Percentiles rank a stretch among this genome's conserved stretches.
Evolutionary conservation across 2,888 invertebrate species (phyloP).

Genomic region (Priapulus caudatus): DNA sequence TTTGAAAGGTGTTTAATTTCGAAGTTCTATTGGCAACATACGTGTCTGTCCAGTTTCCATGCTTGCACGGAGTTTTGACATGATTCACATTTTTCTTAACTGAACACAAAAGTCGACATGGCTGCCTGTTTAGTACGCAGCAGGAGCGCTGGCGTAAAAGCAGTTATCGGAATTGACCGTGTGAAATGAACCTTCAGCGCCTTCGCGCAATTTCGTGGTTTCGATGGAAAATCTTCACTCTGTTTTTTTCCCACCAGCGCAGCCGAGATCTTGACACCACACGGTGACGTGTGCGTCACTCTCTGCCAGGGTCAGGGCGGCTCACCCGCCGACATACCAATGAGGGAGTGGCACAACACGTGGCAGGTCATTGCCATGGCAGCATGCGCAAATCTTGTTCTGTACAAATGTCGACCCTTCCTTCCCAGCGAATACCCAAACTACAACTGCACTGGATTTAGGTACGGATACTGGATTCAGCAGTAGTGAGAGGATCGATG

Average conservation of each 20-base stretch:
- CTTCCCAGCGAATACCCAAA: conserved; percentile 30
- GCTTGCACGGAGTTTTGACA: no score
- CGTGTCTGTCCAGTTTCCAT: no score
- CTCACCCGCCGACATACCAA: conserved; percentile 38
- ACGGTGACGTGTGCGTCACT: conserved; percentile 40
- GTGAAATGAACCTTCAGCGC: no score
- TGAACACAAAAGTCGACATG: no score
- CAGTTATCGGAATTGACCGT: no score
- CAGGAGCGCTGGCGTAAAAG: no score
- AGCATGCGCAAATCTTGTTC: conserved; percentile 42
- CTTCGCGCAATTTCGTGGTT: no score
- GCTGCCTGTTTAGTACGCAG: no score
- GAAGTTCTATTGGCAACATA: no score
- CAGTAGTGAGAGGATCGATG: neutral
- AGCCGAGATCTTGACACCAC: conserved; percentile 24
- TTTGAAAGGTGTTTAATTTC: no score
- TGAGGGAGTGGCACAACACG: conserved; percentile 43
- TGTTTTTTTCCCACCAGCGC: conserved; percentile 31
- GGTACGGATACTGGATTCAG: conserved; percentile 19
- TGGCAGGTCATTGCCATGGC: conserved; percentile 48
- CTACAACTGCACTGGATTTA: conserved; percentile 43
- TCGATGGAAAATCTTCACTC: no score
- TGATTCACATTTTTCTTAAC: no score
- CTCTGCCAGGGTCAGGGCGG: conserved; percentile 48
- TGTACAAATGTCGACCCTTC: conserved; percentile 40